phyloP scores from a whole-genome alignment of 2,888 invertebrate species.

The Ceriagrion tenellum region DNA sequence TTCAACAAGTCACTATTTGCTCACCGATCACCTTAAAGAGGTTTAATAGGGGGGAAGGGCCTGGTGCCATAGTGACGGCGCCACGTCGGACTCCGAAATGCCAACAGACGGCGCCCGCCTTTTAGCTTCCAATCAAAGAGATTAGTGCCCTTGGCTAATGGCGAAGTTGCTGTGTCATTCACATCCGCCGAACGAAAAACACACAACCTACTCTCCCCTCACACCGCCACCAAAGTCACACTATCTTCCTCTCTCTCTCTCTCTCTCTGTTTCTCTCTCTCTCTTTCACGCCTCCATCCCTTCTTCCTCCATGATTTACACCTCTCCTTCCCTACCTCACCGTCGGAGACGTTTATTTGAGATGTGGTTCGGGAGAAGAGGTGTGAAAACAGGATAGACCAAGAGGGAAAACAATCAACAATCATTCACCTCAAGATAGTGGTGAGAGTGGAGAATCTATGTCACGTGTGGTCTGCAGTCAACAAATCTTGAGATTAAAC shows the following conservation, averaged over 20 bases:
- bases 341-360: not conserved
- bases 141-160: not conserved
- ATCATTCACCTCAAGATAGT: too few relatives aligned
- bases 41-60: too few relatives aligned
- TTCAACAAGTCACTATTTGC: too few relatives aligned
- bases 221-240: not conserved
- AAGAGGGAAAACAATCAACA: too few relatives aligned
- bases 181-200: not conserved
- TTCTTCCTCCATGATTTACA: not conserved
- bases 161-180: not conserved
- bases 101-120: not conserved
- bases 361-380: not conserved
- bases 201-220: not conserved
- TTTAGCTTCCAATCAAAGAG: not conserved
- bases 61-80: not conserved
- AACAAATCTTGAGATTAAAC: too few relatives aligned
- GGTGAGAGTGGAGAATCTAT: too few relatives aligned
- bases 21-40: too few relatives aligned
- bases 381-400: not conserved
- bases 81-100: not conserved
- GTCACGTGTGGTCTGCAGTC: too few relatives aligned
- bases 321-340: not conserved
- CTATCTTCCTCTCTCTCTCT: not conserved
- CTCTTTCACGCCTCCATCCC: not conserved
- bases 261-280: not conserved